phyloP scores from a whole-genome alignment of 2,113 vertebrate genomes.

The Colossoma macropomum region DNA sequence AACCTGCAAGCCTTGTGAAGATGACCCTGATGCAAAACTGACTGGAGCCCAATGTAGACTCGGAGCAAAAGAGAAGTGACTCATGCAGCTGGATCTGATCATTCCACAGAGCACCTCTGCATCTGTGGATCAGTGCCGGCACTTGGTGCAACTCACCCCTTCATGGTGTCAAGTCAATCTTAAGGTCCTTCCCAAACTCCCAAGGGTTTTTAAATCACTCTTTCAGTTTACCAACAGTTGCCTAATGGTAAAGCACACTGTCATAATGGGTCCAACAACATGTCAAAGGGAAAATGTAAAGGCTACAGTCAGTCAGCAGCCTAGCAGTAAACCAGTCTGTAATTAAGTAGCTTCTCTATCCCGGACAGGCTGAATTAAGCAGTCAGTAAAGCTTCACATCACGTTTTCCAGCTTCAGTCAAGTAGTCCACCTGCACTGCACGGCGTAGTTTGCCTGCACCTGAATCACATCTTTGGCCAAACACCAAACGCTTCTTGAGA shows the following conservation, averaged over 20 bases:
- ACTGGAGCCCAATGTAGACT: not conserved
- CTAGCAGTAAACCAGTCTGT: not conserved
- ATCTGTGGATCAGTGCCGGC: not conserved
- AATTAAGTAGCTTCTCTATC: not conserved
- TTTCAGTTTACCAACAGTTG: not conserved
- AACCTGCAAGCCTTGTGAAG: not conserved
- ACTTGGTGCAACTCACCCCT: constrained; percentile 15
- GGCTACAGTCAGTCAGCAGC: not conserved
- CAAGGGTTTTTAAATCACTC: constrained; percentile 3
- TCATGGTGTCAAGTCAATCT: constrained; percentile 17
- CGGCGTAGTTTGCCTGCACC: too few relatives aligned
- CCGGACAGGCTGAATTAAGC: too few relatives aligned
- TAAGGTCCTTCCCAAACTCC: not conserved
- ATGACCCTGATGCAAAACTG: not conserved
- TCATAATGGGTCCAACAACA: not conserved
- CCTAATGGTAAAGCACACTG: not conserved
- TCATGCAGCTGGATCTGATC: not conserved
- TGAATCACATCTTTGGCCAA: too few relatives aligned
- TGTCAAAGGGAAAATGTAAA: not conserved
- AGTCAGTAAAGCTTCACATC: too few relatives aligned
- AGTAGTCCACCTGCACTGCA: too few relatives aligned
- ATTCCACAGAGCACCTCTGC: not conserved
- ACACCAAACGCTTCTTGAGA: too few relatives aligned
- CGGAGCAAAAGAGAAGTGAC: not conserved
- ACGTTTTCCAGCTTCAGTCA: too few relatives aligned